Evolutionary conservation across 2,888 invertebrate genomes (phyloP).

Genomic region (Chromoteleia sp.): DNA sequence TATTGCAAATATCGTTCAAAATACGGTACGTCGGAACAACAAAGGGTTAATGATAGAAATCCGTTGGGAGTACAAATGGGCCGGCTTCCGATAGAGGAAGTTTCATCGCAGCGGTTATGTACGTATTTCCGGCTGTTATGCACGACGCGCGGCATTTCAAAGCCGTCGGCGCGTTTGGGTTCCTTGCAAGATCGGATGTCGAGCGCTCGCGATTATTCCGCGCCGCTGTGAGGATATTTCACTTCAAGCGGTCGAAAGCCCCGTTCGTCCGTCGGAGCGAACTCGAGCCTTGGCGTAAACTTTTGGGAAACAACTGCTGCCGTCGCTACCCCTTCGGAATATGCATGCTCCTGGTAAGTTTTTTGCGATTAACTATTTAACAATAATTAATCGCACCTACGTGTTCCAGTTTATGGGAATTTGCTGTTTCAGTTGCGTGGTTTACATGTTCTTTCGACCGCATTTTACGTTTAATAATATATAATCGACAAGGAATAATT

Average conservation of each 20-base stretch:
- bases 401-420: neutral
- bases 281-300: slow-evolving; percentile 70
- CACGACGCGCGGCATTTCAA: slow-evolving; percentile 25
- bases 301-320: slow-evolving; percentile 79
- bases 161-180: slow-evolving; percentile 23
- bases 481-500: too few relatives aligned
- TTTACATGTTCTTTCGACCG: neutral
- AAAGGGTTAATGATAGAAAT: slow-evolving; percentile 51
- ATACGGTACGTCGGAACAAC: slow-evolving; percentile 16
- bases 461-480: neutral
- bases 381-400: slow-evolving; percentile 7
- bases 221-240: slow-evolving; percentile 46
- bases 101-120: slow-evolving; percentile 33
- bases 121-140: slow-evolving; percentile 30
- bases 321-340: slow-evolving; percentile 69
- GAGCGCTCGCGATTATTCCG: slow-evolving; percentile 62
- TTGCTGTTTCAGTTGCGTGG: too few relatives aligned
- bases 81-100: slow-evolving; percentile 42
- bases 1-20: slow-evolving; percentile 23
- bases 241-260: slow-evolving; percentile 46
- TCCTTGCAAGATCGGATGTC: slow-evolving; percentile 61
- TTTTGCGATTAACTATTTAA: slow-evolving; percentile 32
- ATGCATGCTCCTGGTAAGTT: slow-evolving; percentile 55
- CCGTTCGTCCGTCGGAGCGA: slow-evolving; percentile 30
- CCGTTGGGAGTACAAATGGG: slow-evolving; percentile 36